Conservation (phyloP, 2,797 vertebrate genomes). For the Pogoniulus pusillus region DNA sequence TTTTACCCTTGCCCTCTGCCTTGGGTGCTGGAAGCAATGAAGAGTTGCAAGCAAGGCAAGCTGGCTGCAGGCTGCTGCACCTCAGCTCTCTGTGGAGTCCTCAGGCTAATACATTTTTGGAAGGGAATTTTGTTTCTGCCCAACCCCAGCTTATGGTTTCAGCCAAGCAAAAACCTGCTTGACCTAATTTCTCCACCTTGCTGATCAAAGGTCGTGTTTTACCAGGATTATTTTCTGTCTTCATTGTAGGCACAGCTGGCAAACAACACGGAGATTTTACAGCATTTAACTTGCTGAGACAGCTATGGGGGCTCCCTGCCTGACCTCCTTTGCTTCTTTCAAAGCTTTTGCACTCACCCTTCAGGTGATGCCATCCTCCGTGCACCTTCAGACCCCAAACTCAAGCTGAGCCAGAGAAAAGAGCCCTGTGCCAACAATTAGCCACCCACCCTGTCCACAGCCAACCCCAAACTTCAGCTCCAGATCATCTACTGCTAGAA, state of each 20-base stretch:
- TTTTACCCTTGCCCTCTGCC: background rate
- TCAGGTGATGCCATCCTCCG: background rate
- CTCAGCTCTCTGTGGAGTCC: background rate
- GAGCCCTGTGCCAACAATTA: background rate
- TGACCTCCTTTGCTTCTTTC: constrained; percentile 24
- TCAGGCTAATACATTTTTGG: constrained; percentile 3
- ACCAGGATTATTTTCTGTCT: constrained; percentile 52
- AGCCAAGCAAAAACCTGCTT: constrained; percentile 59
- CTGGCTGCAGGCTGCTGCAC: background rate
- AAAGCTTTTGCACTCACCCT: constrained; percentile 9
- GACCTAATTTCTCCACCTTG: constrained; percentile 63
- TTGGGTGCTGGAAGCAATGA: accelerated
- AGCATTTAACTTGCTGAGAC: constrained; percentile 66
- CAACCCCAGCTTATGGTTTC: constrained; percentile 48
- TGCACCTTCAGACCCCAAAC: background rate
- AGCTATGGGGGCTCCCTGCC: constrained; percentile 55
- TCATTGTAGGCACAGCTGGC: constrained; percentile 61
- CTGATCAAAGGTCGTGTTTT: constrained; percentile 68
- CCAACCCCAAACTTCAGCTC: background rate
- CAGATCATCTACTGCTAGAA: background rate
- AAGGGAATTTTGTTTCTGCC: constrained; percentile 45
- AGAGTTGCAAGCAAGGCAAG: background rate
- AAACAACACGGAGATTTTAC: constrained; percentile 67
- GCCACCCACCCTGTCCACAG: background rate
- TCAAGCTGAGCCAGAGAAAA: constrained; percentile 17